These are phyloP conservation scores for Heliothis subflexa DNA, from an alignment of 1,140 invertebrate genomes.

Conservation along the genomic window DNA sequence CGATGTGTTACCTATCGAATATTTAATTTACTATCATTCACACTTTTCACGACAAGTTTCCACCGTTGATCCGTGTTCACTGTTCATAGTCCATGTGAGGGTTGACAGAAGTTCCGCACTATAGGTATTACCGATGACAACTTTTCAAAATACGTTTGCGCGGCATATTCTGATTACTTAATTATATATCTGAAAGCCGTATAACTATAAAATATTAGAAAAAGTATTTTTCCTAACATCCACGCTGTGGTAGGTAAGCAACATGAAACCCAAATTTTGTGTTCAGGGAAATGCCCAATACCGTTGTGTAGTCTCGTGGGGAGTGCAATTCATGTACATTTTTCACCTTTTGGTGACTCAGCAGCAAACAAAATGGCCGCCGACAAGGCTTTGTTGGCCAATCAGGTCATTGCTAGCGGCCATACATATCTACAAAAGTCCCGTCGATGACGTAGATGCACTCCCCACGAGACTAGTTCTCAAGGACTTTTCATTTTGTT, in stretches of 20 bases:
- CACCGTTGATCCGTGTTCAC: conserved; percentile 33
- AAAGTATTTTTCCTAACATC: conserved; percentile 61
- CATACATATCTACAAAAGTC: conserved; percentile 85
- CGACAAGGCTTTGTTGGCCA: conserved; percentile 83
- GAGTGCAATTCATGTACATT: conserved; percentile 85
- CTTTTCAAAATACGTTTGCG: conserved; percentile 62
- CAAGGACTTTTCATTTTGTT: conserved; percentile 85
- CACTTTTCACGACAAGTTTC: conserved; percentile 42
- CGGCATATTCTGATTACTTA: conserved; percentile 48
- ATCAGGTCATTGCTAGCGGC: conserved; percentile 71
- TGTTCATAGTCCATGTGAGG: conserved; percentile 48
- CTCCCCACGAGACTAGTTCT: conserved; percentile 86
- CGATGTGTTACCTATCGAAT: conserved; percentile 50
- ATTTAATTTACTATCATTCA: conserved; percentile 37
- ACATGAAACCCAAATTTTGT: conserved; percentile 86
- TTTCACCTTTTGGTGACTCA: conserved; percentile 87
- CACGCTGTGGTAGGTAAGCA: conserved; percentile 73
- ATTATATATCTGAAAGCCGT: conserved; percentile 31
- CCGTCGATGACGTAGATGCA: conserved; percentile 79
- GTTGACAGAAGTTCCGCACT: conserved; percentile 61
- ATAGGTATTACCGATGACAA: conserved; percentile 53
- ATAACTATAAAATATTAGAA: conserved; percentile 47
- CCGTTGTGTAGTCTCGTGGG: conserved; percentile 85
- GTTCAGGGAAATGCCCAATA: conserved; percentile 86
- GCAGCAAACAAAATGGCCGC: conserved; percentile 86